phyloP scores from a whole-genome alignment of 2,797 vertebrate species.

The Enteromius fasciolatus region DNA sequence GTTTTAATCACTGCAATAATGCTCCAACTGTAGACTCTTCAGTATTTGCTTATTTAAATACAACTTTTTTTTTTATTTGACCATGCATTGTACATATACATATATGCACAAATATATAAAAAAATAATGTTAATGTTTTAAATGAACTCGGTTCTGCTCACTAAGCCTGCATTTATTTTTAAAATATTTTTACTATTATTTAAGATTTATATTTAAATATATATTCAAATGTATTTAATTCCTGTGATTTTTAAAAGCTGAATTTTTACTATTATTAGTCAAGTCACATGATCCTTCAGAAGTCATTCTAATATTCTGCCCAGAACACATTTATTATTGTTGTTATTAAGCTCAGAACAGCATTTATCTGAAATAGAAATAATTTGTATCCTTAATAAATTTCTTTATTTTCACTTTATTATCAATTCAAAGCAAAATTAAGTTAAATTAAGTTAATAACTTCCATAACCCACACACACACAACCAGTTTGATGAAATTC shows the following conservation, averaged over 20 bases:
- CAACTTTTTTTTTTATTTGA: background rate
- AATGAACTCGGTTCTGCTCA: background rate
- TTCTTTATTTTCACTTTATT: no score
- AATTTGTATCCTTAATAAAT: no score
- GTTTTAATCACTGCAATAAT: background rate
- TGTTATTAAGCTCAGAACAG: no score
- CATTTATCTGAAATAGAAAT: no score
- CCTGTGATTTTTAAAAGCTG: background rate
- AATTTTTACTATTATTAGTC: background rate
- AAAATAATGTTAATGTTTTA: no score
- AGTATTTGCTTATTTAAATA: background rate
- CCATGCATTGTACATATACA: background rate
- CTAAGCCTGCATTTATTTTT: background rate
- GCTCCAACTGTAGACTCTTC: background rate
- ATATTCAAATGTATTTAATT: no score
- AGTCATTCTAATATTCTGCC: background rate
- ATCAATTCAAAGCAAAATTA: no score
- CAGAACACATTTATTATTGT: background rate
- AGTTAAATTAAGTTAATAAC: no score
- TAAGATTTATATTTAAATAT: no score
- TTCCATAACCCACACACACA: no score
- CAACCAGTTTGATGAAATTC: background rate
- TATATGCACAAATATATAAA: background rate
- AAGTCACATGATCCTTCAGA: background rate
- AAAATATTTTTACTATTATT: background rate